Evolutionary conservation across 2,797 vertebrate genomes (phyloP).

Genomic region (Mionectes olivaceus): DNA sequence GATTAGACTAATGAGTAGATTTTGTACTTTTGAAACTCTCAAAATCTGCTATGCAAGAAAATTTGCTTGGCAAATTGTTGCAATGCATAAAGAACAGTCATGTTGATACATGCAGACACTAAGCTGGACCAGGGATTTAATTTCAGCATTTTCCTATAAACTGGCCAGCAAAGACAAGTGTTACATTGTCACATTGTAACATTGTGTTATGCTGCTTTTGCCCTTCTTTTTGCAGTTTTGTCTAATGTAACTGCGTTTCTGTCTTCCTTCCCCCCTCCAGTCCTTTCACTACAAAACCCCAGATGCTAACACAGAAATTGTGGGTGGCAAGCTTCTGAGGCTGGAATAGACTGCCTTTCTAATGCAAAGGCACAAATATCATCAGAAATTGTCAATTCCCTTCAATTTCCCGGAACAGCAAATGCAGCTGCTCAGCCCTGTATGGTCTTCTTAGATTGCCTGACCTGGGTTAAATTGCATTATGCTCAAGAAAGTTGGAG

Average conservation of each 20-base stretch:
- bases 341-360: neutral
- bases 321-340: neutral
- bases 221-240: neutral
- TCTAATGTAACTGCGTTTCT: neutral
- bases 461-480: neutral
- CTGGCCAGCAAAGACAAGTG: neutral
- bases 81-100: neutral
- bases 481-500: neutral
- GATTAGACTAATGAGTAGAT: neutral
- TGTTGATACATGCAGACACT: neutral
- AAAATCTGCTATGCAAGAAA: neutral
- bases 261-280: fast-evolving
- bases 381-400: neutral
- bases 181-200: no score
- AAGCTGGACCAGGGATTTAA: neutral
- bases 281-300: neutral
- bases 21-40: neutral
- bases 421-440: neutral
- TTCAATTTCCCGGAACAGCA: slow-evolving; percentile 15
- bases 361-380: neutral
- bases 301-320: neutral
- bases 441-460: neutral
- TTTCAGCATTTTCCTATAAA: neutral
- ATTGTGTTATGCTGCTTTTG: neutral
- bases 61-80: neutral